Conservation (phyloP, 2,113 vertebrate species). For the Suricata suricatta region DNA sequence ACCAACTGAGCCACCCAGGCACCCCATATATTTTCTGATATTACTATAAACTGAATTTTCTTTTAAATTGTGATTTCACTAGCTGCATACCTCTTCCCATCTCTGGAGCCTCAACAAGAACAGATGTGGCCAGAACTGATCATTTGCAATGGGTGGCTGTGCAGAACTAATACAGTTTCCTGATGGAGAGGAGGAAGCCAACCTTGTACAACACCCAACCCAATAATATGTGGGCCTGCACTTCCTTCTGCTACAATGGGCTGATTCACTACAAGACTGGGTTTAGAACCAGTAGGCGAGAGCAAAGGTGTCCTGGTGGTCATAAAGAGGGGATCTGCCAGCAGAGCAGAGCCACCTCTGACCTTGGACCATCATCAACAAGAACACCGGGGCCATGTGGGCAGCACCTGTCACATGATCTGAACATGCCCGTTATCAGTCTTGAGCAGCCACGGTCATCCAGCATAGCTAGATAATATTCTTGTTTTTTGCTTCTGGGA, state of each 20-base stretch:
- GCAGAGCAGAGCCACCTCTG: not conserved
- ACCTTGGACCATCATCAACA: not conserved
- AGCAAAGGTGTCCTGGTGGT: not conserved
- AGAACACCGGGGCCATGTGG: not conserved
- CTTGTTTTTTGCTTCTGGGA: not conserved
- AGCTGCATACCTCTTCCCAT: not conserved
- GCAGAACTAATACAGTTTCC: not conserved
- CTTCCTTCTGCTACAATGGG: too few relatives aligned
- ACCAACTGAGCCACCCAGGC: too few relatives aligned
- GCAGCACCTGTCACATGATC: not conserved
- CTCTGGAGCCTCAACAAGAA: not conserved
- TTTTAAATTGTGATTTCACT: not conserved
- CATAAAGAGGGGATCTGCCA: not conserved
- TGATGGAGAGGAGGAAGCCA: too few relatives aligned
- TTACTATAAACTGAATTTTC: not conserved
- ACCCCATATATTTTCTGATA: not conserved
- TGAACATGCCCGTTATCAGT: not conserved
- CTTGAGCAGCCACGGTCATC: not conserved
- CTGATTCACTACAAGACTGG: not conserved
- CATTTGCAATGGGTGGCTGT: not conserved
- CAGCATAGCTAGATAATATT: not conserved
- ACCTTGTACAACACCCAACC: too few relatives aligned
- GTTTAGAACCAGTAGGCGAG: too few relatives aligned
- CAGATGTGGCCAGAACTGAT: not conserved
- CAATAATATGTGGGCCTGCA: too few relatives aligned